Base-by-base conservation (phyloP, 2,797 vertebrate species). In the Buceros bicornis region DNA sequence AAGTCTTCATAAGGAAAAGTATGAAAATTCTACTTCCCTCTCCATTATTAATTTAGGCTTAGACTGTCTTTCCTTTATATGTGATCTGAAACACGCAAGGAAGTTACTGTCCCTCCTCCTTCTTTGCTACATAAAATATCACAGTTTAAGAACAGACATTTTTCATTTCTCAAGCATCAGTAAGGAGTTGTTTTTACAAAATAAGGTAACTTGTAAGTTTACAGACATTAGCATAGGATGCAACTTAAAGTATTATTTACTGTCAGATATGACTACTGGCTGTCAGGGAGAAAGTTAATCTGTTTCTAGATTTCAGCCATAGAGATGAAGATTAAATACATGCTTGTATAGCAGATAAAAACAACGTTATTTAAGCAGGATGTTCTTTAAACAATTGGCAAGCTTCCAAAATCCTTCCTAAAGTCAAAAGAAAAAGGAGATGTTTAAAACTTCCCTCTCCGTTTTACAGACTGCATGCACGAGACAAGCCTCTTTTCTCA, bases 21-120 rank as follows among this genome's bases (percentile, higher is more conserved):
- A 86, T 16, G 25, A 80, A 77, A 90, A 91, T 62, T 25, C 70
- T 73, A 76, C 47, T 91, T 96, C 66, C 10, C 77, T 84, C 45
- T 72, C 50, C 60, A 45, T 80, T 78, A 77, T 42, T 83, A 48
- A 66, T 60, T 91, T 57, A 70, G 53, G 56, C 10, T 82, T 81
- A 65, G 11, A 70, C 70, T 92, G 86, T 69, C 70, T 47, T 76
- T 65, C 26, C 16, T 89, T 58, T 48, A 6, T 19, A 72, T 56
- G 21, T 42, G 22, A 88, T 28, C n/a, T 82, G 43, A 93, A 33
- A 94, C 4, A 33, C 31, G 6, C 47, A 85, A 35, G 14, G 33
- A 88, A 76, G 5, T 16, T n/a, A 80, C 16, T 82, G 29, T 37
- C 48, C 17, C 26, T 82, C 28, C 56, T 74, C 47, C 43, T 83